Evolutionary conservation across 2,888 invertebrate genomes (phyloP).

Genomic region (Parelbella ahira): DNA sequence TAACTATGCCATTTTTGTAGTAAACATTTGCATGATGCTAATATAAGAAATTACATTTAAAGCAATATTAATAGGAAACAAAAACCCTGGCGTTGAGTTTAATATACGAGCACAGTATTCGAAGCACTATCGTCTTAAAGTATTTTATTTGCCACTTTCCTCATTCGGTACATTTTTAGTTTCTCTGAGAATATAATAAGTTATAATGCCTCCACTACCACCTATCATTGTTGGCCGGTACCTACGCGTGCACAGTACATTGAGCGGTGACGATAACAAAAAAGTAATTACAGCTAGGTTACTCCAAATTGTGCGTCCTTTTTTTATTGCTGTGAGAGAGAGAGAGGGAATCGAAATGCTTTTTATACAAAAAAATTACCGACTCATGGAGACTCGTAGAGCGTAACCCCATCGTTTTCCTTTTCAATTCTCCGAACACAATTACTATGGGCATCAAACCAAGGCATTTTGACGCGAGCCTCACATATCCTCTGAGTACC

Average conservation of each 20-base stretch:
- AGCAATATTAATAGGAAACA: no score
- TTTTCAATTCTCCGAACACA: conserved; percentile 67
- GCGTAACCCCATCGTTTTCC: conserved; percentile 67
- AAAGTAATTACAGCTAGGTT: conserved; percentile 15
- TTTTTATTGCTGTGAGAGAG: conserved; percentile 22
- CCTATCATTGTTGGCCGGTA: conserved; percentile 3
- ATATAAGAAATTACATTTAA: no score
- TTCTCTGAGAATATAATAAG: no score
- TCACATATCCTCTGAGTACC: conserved; percentile 14
- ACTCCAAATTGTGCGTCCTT: conserved; percentile 3
- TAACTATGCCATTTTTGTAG: no score
- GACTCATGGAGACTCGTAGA: conserved; percentile 60
- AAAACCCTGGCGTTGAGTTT: no score
- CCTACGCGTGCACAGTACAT: neutral
- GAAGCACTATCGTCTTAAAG: no score
- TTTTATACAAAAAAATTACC: conserved; percentile 50
- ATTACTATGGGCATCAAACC: conserved; percentile 51
- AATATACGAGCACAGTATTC: no score
- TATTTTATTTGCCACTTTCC: no score
- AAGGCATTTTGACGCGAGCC: conserved; percentile 26
- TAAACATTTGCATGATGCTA: no score
- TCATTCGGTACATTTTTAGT: no score
- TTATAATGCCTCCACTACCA: no score
- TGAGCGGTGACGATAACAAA: conserved; percentile 5
- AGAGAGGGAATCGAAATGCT: conserved; percentile 29